phyloP scores from a whole-genome alignment of 2,888 invertebrate species.

The Xanthia togata region DNA sequence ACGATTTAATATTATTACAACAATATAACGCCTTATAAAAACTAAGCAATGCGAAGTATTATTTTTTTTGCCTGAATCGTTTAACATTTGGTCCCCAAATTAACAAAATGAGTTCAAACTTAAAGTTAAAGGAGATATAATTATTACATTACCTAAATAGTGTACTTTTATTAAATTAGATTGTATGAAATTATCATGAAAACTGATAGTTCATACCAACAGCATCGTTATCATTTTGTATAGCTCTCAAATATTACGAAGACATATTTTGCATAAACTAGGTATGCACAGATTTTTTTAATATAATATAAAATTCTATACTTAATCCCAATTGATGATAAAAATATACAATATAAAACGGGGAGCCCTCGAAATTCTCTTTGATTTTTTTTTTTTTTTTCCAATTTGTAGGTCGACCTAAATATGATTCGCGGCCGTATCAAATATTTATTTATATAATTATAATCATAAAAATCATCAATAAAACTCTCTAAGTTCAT shows the following conservation, averaged over 20 bases:
- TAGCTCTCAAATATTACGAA: conserved; percentile 28
- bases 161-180: conserved; percentile 22
- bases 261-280: conserved; percentile 11
- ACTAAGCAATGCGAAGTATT: not conserved
- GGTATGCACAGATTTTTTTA: not conserved
- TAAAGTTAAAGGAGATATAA: conserved; percentile 36
- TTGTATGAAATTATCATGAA: conserved; percentile 56
- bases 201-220: conserved; percentile 55
- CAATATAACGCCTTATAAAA: not conserved
- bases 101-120: conserved; percentile 29
- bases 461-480: too few species aligned
- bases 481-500: too few species aligned
- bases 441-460: too few species aligned
- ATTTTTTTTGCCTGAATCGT: not conserved
- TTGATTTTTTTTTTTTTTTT: too few species aligned
- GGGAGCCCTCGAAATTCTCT: too few species aligned
- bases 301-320: conserved; percentile 17
- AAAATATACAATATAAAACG: conserved; percentile 37
- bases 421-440: too few species aligned
- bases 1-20: not conserved
- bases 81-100: conserved; percentile 46
- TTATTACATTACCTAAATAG: conserved; percentile 11
- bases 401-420: too few species aligned
- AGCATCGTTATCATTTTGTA: conserved; percentile 24
- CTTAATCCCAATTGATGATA: conserved; percentile 29